phyloP scores from a whole-genome alignment of 2,113 vertebrate species.

The Theropithecus gelada region DNA sequence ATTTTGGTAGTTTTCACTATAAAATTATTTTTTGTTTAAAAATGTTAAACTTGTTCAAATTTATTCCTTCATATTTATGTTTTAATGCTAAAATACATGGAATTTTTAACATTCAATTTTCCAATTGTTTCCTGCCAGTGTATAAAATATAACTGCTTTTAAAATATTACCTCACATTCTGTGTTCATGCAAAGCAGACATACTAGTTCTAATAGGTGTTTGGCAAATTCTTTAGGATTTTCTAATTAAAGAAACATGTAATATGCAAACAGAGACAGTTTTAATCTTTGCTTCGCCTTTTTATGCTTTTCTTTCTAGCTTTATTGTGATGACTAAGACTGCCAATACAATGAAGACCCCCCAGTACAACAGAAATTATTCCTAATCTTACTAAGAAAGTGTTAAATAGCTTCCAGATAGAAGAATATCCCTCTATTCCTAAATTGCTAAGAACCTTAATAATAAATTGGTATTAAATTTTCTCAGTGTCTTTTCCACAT shows the following conservation, averaged over 20 bases:
- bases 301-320: too few relatives aligned
- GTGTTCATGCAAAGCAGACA: neutral
- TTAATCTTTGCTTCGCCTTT: too few relatives aligned
- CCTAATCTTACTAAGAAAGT: neutral
- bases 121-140: neutral
- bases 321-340: too few relatives aligned
- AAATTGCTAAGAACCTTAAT: neutral
- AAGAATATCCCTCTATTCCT: neutral
- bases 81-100: neutral
- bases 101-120: neutral
- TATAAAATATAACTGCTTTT: neutral
- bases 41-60: neutral
- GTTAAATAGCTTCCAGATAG: neutral
- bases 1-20: neutral
- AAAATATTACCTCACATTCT: neutral
- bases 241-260: neutral
- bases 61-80: neutral
- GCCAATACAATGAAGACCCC: too few relatives aligned
- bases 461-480: neutral
- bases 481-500: neutral
- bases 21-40: neutral
- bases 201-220: neutral
- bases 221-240: neutral
- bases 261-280: too few relatives aligned
- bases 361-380: neutral